Base-by-base conservation (phyloP, 2,113 vertebrate genomes). In the Grammatotria lemairii region DNA sequence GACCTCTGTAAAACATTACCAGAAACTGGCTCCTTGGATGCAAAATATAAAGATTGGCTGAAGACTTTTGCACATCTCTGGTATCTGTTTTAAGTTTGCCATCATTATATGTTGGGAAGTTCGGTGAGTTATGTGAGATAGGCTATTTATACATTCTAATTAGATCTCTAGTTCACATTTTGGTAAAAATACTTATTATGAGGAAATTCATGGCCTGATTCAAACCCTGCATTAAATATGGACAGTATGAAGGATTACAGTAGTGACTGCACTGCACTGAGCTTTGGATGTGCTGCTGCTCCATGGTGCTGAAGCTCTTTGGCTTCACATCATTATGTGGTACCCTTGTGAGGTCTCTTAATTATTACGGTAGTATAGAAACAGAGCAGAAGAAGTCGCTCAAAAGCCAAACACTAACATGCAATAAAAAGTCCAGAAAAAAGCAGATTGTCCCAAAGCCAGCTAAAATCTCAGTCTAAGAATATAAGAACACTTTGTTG, bases 381-480 rank as follows among this genome's bases (percentile, higher is more conserved):
- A 68, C 63, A 0, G 60, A 65, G 19, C 33, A 1, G 33, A 68
- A 38, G 60, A 68, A 68, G 19, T 38, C 0, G 3, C 33, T 68
- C 17, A 21, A 38, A 38, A 38, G 63, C 63, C 19, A 68, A 68
- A 68, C 2, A 68, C 1, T 68, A 68, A 40, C 38, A 1, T 68
- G 19, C 60, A 68, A 38, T 38, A 38, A 38, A 68, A 38, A 40
- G 33, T 68, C 33, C 11, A 68, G 63, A 68, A 40, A 21, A 68
- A 38, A 40, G 19, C 7, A 68, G 33, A 68, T 38, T 68, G 7
- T 68, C 33, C 19, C 19, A 68, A 38, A 68, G 60, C 33, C 60
- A 65, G 33, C 63, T 68, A 40, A 40, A 1, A 68, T 68, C 11
- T 68, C 10, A 68, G 33, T 38, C 35, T 40, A 0, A 0, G 0